Base-by-base conservation (phyloP, 53 echinoderm and acorn worm species). In the Holothuria scabra region DNA sequence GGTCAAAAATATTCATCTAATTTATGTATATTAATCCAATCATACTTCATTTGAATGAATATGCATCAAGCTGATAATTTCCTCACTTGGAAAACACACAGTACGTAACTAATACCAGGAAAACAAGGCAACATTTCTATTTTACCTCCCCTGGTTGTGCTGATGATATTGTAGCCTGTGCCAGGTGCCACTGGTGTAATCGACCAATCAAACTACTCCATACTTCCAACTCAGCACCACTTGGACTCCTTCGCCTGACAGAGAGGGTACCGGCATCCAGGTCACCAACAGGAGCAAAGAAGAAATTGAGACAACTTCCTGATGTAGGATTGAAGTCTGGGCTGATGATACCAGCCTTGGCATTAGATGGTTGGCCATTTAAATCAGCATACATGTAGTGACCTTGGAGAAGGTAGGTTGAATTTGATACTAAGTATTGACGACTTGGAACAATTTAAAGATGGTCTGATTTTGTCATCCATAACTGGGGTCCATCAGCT, bases 311-410 rank as follows among this genome's bases (percentile, higher is more conserved):
- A 28, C 67, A 67, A 28, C 67, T 67, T 18, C 67, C 67, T 18
- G 67, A 18, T 22, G 28, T 25, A 67, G 67, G 23, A 28, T 22
- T 16, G 32, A 67, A 67, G 23, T 28, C 28, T 5, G 28, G 28
- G 32, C 67, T 67, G 28, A 28, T 31, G 32, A 67, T 67, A 16
- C 25, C 67, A 19, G 28, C 24, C 28, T 26, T 67, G 19, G 67
- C 67, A 67, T 22, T 19, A 18, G 32, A 28, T 19, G 67, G 67
- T 28, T 67, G 67, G 32, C 28, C 28, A 28, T 22, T 31, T 4
- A 67, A 67, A 10, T 31, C 32, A 31, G 67, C 67, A 67, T 67
- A 67, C 67, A 67, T 67, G 67, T 67, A 67, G 9, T 67, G 67
- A 67, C 67, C 67, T 67, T 35, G 3, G 35, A 35, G 3, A 35